A percentile compares a stretch with the other conserved stretches of the same genome.
These are phyloP conservation scores for Calyptomena viridis DNA, from an alignment of 2,113 vertebrate species.

Conservation along the genomic window DNA sequence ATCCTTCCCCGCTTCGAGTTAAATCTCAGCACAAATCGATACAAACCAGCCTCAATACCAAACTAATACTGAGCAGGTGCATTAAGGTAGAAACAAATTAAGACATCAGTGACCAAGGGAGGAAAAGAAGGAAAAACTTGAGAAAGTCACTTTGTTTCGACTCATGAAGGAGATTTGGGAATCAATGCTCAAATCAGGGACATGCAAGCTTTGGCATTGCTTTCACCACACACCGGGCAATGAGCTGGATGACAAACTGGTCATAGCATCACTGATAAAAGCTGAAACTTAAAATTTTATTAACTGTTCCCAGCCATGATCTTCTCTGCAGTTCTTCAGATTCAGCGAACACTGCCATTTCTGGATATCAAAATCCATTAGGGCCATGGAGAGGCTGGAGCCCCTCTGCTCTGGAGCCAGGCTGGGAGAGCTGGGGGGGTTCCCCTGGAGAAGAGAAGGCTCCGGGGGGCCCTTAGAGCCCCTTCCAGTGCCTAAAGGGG, in stretches of 20 bases:
- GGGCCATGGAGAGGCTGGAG: accelerated
- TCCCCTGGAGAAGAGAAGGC: neutral
- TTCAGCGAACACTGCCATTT: accelerated
- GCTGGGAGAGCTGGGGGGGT: neutral
- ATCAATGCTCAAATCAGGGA: accelerated
- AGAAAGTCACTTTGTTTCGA: neutral
- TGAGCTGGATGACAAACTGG: neutral
- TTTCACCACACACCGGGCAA: neutral
- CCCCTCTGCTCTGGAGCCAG: neutral
- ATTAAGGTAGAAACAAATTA: neutral
- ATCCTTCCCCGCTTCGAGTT: neutral
- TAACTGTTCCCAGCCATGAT: neutral
- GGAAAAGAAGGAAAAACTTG: neutral
- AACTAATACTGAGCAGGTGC: neutral
- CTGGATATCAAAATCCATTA: neutral
- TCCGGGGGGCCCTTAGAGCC: neutral
- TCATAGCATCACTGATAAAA: neutral
- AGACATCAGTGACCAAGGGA: neutral
- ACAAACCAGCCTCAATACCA: neutral
- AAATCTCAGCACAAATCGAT: accelerated
- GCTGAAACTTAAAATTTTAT: neutral
- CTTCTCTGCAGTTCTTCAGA: neutral
- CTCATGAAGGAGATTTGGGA: neutral
- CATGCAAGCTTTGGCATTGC: neutral
- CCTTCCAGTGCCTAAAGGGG: neutral